Percentiles rank a stretch among this genome's conserved stretches.
Evolutionary conservation across 2,113 vertebrate species (phyloP).

Genomic region (Nyctibius bracteatus): DNA sequence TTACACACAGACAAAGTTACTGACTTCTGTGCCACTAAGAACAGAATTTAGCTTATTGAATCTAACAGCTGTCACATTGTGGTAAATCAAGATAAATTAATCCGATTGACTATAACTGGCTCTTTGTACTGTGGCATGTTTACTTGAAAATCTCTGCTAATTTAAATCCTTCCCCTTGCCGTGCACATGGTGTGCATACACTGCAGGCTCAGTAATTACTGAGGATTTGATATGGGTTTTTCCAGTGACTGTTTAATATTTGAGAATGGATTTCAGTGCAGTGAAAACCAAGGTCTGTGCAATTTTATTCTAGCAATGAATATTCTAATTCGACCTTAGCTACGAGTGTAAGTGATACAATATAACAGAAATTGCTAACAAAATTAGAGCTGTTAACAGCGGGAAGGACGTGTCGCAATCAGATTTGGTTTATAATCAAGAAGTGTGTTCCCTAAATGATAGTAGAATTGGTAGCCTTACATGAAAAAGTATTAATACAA

Average conservation of each 20-base stretch:
- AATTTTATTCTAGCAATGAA: not conserved
- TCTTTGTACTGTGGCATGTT: constrained; percentile 25
- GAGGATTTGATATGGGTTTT: not conserved
- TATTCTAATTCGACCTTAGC: not conserved
- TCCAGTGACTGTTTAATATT: not conserved
- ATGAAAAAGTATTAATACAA: not conserved
- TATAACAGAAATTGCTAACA: not conserved
- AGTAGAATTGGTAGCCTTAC: not conserved
- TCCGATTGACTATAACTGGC: constrained; percentile 11
- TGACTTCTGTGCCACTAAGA: not conserved
- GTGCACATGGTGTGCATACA: not conserved
- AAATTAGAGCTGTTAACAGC: not conserved
- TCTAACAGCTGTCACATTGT: constrained; percentile 46
- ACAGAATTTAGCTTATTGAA: constrained; percentile 38
- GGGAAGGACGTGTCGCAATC: not conserved
- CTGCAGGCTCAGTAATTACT: not conserved
- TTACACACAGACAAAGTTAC: constrained; percentile 3
- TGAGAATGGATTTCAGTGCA: not conserved
- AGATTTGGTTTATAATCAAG: not conserved
- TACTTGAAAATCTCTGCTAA: constrained; percentile 17
- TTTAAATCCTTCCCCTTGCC: not conserved
- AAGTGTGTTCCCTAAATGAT: not conserved
- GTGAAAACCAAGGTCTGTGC: not conserved
- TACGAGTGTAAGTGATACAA: not conserved
- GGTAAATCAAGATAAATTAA: constrained; percentile 51